Evolutionary conservation across 2,888 invertebrate species (phyloP), one percentile per base, ranked within the genome.

Genomic region (Macaria liturata): DNA sequence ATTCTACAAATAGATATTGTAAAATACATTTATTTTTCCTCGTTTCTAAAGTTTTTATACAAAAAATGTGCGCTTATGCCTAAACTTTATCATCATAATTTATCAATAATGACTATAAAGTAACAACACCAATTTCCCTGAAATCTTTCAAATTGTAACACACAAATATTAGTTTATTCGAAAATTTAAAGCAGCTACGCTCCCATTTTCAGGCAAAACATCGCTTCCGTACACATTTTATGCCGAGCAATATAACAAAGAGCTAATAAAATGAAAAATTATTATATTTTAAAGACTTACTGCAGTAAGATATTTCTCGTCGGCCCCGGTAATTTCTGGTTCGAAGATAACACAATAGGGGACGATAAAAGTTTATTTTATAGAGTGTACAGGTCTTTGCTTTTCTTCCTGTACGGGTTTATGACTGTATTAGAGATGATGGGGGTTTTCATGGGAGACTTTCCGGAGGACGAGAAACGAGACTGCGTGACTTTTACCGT

Each of bases 321-420:
- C 9, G 89, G 91, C n/a, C 72, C 80, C 31, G 89, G 90, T 4
- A 83, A 89, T 68, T 87, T 86, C 66, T 91, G 91, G 91, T 85
- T 78, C 53, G 78, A 86, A 67, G 72, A 81, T 44, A 73, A 70
- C 2, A 71, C 66, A 57, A 74, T 84, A 64, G 79, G 82, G 30
- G 66, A 88, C 53, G 88, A 88, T 62, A 73, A 66, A 54, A 78
- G 65, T 54, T 50, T 83, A 48, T 62, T 69, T 47, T 91, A 90
- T 67, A 81, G 71, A 68, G 48, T 75, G 37, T 81, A 74, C 57
- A 77, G 66, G 49, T 59, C 60, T 47, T 44, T 75, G 42, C 63
- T 87, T 60, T 80, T 84, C 62, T 70, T 75, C 46, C 61, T 76
- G 31, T 91, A 84, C 66, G 72, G 73, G 51, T 71, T 75, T 49